Percentiles rank a stretch among this genome's conserved stretches.
These are phyloP conservation scores for Wiebesia pumilae DNA, from an alignment of 1,140 invertebrate genomes.

Conservation along the genomic window DNA sequence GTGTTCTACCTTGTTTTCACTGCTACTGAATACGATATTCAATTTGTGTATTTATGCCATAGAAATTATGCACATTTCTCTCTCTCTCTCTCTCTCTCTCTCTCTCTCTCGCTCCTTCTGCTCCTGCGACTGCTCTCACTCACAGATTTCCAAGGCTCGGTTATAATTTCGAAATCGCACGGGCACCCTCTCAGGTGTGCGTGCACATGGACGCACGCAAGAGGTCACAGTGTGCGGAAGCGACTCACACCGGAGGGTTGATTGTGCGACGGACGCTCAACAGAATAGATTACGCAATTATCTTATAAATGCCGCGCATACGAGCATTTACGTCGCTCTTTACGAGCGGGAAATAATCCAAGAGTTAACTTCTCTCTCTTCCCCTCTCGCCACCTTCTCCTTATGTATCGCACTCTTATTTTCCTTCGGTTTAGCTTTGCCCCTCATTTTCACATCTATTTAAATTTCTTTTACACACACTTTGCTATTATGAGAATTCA, in stretches of 20 bases:
- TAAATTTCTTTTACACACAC: no score
- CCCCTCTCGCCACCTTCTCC: neutral
- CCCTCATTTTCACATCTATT: no score
- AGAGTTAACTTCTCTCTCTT: slow-evolving; percentile 51
- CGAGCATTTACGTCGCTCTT: slow-evolving; percentile 56
- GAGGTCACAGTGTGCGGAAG: neutral
- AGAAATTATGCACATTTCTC: slow-evolving; percentile 34
- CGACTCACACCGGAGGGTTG: slow-evolving; percentile 55
- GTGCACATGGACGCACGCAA: neutral
- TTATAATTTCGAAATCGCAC: slow-evolving; percentile 19
- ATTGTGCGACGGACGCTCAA: slow-evolving; percentile 58
- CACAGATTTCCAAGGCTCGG: neutral
- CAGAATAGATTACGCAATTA: slow-evolving; percentile 68
- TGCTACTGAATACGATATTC: slow-evolving; percentile 28
- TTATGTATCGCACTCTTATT: neutral
- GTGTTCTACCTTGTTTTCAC: slow-evolving; percentile 17
- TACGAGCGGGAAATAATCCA: slow-evolving; percentile 51
- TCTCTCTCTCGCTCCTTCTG: neutral
- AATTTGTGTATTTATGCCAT: slow-evolving; percentile 53
- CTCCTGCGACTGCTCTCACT: neutral
- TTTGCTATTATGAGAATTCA: no score
- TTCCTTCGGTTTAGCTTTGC: no score
- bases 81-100: neutral
- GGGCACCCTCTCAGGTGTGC: neutral
- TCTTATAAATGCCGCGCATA: slow-evolving; percentile 67